phyloP scores from a whole-genome alignment of 2,888 invertebrate genomes.

The Trachelus iudaicus region DNA sequence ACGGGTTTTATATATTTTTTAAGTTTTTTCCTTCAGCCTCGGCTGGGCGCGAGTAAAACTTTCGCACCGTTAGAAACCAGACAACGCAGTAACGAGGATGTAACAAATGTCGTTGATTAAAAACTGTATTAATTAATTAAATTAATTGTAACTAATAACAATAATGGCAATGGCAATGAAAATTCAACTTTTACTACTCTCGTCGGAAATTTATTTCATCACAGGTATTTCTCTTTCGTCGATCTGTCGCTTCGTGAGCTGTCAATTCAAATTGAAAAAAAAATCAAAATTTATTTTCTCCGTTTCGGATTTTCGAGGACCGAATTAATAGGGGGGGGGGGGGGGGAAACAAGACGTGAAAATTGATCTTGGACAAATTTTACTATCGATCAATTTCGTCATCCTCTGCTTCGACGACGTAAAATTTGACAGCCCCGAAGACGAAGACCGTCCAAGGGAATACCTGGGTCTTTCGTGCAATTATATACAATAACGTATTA shows the following conservation, averaged over 20 bases:
- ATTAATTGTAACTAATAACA: neutral
- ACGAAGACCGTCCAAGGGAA: neutral
- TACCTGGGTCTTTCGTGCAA: slow-evolving; percentile 32
- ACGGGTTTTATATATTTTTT: neutral
- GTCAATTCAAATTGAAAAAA: neutral
- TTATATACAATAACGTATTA: slow-evolving; percentile 28
- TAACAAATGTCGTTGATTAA: neutral
- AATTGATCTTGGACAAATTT: neutral
- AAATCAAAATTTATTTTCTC: neutral
- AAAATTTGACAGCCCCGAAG: neutral
- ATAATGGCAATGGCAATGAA: neutral
- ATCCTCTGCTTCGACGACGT: neutral
- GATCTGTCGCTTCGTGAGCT: neutral
- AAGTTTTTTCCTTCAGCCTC: neutral
- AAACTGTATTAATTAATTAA: neutral
- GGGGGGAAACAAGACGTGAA: neutral
- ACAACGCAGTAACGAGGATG: neutral
- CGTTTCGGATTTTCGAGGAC: neutral
- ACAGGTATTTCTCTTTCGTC: neutral
- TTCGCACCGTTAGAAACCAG: neutral
- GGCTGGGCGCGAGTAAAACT: neutral
- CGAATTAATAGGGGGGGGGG: neutral
- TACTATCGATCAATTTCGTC: neutral
- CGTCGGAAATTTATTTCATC: neutral
- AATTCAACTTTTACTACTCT: neutral